Percentiles rank a stretch among this genome's conserved stretches.
Conservation (phyloP, 2,888 invertebrate genomes). For the Pristionchus maxplancki region DNA sequence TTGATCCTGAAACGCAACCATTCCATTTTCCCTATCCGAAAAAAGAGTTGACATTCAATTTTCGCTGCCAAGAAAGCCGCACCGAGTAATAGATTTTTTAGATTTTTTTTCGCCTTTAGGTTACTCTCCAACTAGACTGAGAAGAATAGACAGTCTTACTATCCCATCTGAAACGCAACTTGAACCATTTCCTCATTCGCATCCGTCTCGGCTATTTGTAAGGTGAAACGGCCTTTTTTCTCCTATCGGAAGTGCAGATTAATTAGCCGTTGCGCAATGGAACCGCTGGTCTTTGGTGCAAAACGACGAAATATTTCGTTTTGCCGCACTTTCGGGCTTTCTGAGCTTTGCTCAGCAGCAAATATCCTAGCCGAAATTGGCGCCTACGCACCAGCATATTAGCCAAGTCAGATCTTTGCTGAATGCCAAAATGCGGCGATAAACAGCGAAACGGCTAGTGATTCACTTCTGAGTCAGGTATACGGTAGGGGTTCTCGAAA, state of each 20-base stretch:
- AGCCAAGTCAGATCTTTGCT: not conserved
- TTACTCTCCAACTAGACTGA: too few species aligned
- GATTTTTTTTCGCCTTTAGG: too few species aligned
- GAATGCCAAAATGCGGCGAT: not conserved
- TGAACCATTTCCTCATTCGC: not conserved
- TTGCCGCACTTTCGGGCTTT: not conserved
- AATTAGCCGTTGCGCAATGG: not conserved
- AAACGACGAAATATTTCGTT: not conserved
- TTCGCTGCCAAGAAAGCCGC: too few species aligned
- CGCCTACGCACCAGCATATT: not conserved
- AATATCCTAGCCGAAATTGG: not conserved
- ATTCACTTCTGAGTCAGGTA: not conserved
- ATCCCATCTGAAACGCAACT: too few species aligned
- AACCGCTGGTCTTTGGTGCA: not conserved
- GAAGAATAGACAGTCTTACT: too few species aligned
- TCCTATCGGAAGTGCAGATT: not conserved
- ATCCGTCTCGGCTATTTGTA: not conserved
- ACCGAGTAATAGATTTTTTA: too few species aligned
- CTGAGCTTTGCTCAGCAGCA: not conserved
- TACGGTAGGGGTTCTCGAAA: slow-evolving; percentile 1
- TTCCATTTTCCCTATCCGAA: not conserved
- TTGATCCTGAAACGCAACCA: not conserved
- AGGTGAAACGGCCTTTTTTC: not conserved
- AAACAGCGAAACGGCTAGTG: not conserved
- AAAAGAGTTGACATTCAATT: too few species aligned